Evolutionary conservation across 2,113 vertebrate species (phyloP), one percentile per base, ranked within the genome.

Genomic region (Psettodes erumei): DNA sequence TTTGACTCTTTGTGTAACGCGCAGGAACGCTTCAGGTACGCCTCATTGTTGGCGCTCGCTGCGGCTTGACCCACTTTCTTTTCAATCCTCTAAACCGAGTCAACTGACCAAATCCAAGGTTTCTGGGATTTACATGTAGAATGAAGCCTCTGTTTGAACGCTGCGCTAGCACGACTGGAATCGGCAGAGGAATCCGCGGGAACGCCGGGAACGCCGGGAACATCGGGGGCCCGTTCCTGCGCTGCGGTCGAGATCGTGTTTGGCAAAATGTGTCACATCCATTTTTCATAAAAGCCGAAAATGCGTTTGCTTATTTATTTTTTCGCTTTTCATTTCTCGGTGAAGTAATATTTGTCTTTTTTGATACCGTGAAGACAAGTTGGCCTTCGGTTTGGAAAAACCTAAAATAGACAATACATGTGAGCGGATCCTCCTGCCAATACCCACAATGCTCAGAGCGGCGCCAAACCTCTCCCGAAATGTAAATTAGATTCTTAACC

Each of bases 381-480:
- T 81, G 51, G 15, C 32, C 75, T 67, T 53, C 60, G 78, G 80
- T 75, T 88, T 80, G 48, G 72, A 51, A 74, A 80, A 72, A 73
- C 38, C 16, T 54, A 62, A 8, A 47, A 78, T 61, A 71, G 71
- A 81, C 64, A 82, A 64, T 78, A 53, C 69, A 61, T 83, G 59
- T 81, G 77, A 77, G 78, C 62, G 74, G 84, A 84, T 35, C 75
- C 28, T 35, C 50, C 77, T 67, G 76, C 54, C 68, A 75, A 54
- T 72, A 71, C 33, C 75, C 71, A 76, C 66, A 72, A 56, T 79
- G 64, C 69, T 84, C 2, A 77, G 33, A 81, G 43, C 37, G 23
- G 53, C 72, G 81, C 86, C 84, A 87, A 88, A 82, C 25, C 51
- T 71, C 73, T 84, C 54, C 69, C 75, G 55, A 69, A 77, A 75